Percentiles rank a stretch among this genome's conserved stretches.
Evolutionary conservation across 2,113 vertebrate species (phyloP).

Genomic region (Lagopus muta): DNA sequence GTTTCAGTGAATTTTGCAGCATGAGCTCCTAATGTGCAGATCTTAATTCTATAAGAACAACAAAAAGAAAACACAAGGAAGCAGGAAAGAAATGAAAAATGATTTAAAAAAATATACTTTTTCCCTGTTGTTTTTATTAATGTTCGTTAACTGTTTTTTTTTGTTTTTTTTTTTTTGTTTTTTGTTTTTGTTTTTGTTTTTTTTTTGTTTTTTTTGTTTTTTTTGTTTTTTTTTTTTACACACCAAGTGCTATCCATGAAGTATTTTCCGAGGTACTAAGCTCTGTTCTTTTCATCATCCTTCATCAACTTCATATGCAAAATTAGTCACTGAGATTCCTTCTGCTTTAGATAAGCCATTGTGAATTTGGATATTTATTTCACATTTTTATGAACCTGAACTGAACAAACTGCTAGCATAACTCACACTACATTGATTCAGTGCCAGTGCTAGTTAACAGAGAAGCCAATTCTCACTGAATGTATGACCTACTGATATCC

Average conservation of each 20-base stretch:
- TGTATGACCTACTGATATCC: slow-evolving; percentile 46
- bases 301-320: neutral
- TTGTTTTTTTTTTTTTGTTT: too few species aligned
- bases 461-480: slow-evolving; percentile 37
- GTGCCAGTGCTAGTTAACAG: slow-evolving; percentile 39
- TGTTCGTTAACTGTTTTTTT: neutral
- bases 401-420: slow-evolving; percentile 38
- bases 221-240: too few species aligned
- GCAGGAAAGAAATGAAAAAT: neutral
- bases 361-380: slow-evolving; percentile 34
- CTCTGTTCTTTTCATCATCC: neutral
- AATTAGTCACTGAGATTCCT: neutral
- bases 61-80: neutral
- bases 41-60: neutral
- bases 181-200: too few species aligned
- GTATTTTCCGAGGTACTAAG: neutral
- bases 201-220: too few species aligned
- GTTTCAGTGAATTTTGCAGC: neutral
- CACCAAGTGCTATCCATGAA: neutral
- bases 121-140: neutral
- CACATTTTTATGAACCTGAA: slow-evolving; percentile 20
- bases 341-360: neutral
- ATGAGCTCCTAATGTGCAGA: neutral
- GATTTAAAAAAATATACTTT: neutral
- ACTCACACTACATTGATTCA: slow-evolving; percentile 48